These are phyloP conservation scores for Heliconius hewitsoni DNA, from an alignment of 1,140 invertebrate species.

Conservation along the genomic window DNA sequence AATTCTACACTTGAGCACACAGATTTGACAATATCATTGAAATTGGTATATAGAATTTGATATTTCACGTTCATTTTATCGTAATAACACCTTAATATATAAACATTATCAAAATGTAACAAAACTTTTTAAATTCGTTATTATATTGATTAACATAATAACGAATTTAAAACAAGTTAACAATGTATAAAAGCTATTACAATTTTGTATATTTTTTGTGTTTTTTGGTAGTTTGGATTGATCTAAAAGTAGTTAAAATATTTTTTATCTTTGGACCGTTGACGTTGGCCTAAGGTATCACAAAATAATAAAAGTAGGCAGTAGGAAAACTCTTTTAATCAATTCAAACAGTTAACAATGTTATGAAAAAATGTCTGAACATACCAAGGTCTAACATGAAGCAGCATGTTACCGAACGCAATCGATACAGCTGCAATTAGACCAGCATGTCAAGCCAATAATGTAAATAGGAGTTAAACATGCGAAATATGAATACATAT, in stretches of 20 bases:
- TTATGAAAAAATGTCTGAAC: constrained; percentile 22
- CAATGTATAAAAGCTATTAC: not conserved
- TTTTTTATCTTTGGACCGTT: no score
- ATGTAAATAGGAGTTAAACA: constrained; percentile 13
- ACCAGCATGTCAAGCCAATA: constrained; percentile 21
- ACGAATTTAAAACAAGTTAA: no score
- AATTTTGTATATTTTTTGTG: not conserved
- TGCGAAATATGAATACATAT: constrained; percentile 10
- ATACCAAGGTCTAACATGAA: constrained; percentile 18
- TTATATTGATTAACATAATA: no score
- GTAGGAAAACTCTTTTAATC: not conserved
- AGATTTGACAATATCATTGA: constrained; percentile 9
- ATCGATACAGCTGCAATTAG: constrained; percentile 29
- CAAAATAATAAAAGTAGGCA: not conserved
- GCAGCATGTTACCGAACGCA: constrained; percentile 19
- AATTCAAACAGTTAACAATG: constrained; percentile 7
- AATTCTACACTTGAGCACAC: constrained; percentile 29
- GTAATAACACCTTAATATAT: no score
- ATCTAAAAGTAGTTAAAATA: no score
- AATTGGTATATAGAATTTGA: not conserved
- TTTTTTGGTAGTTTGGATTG: no score
- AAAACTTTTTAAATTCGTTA: no score
- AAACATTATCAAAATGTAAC: no score
- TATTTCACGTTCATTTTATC: no score
- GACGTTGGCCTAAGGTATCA: no score